phyloP scores from a whole-genome alignment of 2,113 vertebrate genomes.

The Promerops cafer region DNA sequence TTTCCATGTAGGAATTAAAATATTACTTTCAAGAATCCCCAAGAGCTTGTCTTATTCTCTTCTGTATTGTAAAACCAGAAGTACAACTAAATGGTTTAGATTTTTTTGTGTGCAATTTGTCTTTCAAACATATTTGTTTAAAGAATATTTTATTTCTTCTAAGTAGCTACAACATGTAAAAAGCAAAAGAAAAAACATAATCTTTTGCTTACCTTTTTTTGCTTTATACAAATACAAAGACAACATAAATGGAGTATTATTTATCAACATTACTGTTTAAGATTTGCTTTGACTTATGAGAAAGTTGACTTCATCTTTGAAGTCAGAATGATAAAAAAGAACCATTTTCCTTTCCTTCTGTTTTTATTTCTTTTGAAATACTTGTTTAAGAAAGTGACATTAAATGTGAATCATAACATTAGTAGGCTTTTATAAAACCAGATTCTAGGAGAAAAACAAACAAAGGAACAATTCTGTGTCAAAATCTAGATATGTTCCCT shows the following conservation, averaged over 20 bases:
- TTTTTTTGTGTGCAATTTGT: background rate
- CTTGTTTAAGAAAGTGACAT: background rate
- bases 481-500: background rate
- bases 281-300: background rate
- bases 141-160: background rate
- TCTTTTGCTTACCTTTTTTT: background rate
- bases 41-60: background rate
- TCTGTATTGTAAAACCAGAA: background rate
- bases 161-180: background rate
- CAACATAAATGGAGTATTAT: background rate
- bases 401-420: background rate
- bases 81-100: background rate
- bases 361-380: background rate
- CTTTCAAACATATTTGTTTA: background rate
- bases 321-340: background rate
- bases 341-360: background rate
- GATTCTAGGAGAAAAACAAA: background rate
- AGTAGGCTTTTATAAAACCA: background rate
- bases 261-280: background rate
- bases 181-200: background rate
- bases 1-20: background rate
- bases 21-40: background rate
- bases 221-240: background rate
- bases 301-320: background rate
- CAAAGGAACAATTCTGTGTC: background rate